Base-by-base conservation (phyloP, 2,888 invertebrate genomes). In the Lasioglossum pauxillum region DNA sequence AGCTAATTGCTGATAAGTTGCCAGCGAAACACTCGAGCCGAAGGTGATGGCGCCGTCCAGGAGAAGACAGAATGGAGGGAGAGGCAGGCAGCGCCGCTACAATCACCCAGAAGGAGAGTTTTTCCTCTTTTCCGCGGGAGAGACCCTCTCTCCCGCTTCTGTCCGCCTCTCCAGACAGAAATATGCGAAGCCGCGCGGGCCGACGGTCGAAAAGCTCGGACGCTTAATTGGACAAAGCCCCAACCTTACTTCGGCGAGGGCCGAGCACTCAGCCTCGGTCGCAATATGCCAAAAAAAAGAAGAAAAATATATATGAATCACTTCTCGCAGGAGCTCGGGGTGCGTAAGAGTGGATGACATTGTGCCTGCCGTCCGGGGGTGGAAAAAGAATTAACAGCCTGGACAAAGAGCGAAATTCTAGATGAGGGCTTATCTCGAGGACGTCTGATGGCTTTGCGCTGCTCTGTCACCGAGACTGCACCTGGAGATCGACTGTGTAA, bases 171-270 rank as follows among this genome's bases (percentile, higher is more conserved):
- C 92, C 92, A 93, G 94, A 93, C 93, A 91, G 92, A 94, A 95
- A 94, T 95, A 95, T 94, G 93, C 94, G 93, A 93, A 91, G 92
- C 94, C 92, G 89, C 88, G 91, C 89, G 89, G 93, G 90, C 87
- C 90, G 92, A 89, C 92, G 91, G 91, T 92, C 92, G 91, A 93
- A 93, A 94, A 94, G 94, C 94, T 91, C 90, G 94, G 94, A 94
- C 94, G 94, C 94, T 95, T 95, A 95, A 95, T 95, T 95, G 95
- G 94, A 95, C 95, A 95, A 95, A 95, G 95, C 95, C 93, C 93
- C 92, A 90, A 90, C 92, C 92, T 93, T 93, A 90, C 90, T 38
- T 93, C 93, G 89, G 91, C 89, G 85, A 89, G 90, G 91, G 90
- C 91, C 90, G 84, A 90, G 91, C 92, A 92, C 93, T 94, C 92